Conservation (phyloP, 2,113 vertebrate genomes). For the Ceyx cyanopectus region DNA sequence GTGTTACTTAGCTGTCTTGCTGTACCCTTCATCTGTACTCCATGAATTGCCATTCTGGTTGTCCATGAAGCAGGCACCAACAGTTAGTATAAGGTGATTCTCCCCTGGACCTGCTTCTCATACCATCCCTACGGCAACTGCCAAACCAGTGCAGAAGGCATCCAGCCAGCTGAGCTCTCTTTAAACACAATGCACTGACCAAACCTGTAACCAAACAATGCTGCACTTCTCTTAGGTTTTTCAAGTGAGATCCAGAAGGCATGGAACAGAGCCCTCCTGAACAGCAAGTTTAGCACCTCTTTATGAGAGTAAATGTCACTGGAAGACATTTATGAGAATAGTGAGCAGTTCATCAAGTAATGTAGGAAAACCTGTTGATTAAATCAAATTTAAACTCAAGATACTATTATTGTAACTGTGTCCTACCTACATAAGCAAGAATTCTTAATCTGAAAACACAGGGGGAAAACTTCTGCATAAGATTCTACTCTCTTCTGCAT, state of each 20-base stretch:
- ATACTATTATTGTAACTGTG: not conserved
- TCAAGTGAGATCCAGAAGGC: not conserved
- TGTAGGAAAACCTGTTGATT: not conserved
- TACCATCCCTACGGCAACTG: not conserved
- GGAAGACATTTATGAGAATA: not conserved
- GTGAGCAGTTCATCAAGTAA: not conserved
- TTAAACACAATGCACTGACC: not conserved
- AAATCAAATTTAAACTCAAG: not conserved
- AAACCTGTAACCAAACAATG: not conserved
- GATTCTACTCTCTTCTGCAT: not conserved
- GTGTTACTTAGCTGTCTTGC: not conserved
- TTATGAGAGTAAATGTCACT: not conserved
- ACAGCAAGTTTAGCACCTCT: not conserved
- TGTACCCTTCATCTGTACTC: not conserved
- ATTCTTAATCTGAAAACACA: not conserved
- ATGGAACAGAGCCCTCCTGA: not conserved
- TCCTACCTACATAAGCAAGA: not conserved
- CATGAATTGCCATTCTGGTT: not conserved
- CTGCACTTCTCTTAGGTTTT: not conserved
- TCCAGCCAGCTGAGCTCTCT: not conserved
- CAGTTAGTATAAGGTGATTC: not conserved
- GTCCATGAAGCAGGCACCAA: not conserved
- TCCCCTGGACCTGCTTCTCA: not conserved
- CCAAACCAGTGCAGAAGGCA: not conserved
- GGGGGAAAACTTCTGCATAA: not conserved